phyloP scores from a whole-genome alignment of 2,888 invertebrate genomes.

The Brachyptera putata region DNA sequence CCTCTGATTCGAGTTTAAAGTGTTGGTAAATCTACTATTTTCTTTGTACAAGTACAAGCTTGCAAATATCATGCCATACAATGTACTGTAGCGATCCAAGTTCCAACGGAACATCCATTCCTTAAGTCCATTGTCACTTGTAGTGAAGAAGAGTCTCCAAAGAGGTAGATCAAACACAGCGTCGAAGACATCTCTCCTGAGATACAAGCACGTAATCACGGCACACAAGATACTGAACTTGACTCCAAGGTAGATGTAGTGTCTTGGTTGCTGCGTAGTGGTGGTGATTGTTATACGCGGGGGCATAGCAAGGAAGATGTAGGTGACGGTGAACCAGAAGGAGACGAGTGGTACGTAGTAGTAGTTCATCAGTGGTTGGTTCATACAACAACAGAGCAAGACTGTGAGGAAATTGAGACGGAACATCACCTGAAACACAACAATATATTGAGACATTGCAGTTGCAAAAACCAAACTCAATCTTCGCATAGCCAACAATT shows the following conservation, averaged over 20 bases:
- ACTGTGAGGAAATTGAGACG: constrained; percentile 87
- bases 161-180: too few species aligned
- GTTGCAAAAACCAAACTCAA: too few species aligned
- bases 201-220: constrained; percentile 83
- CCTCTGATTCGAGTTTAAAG: too few species aligned
- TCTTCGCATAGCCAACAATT: too few species aligned
- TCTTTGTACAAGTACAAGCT: constrained; percentile 75
- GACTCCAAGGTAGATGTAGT: constrained; percentile 80
- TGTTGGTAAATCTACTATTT: constrained; percentile 70
- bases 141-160: constrained; percentile 95
- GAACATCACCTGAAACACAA: constrained; percentile 63
- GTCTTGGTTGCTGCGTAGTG: constrained; percentile 71
- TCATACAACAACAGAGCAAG: constrained; percentile 90
- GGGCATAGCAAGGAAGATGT: constrained; percentile 69
- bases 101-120: constrained; percentile 96
- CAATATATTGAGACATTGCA: too few species aligned
- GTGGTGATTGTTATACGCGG: constrained; percentile 74
- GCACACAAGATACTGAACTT: constrained; percentile 81
- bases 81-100: constrained; percentile 82
- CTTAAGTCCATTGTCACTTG: constrained; percentile 89
- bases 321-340: constrained; percentile 81
- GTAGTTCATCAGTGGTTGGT: constrained; percentile 96
- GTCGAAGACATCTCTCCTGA: constrained; percentile 79
- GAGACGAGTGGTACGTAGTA: constrained; percentile 92
- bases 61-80: constrained; percentile 86